phyloP scores from a whole-genome alignment of 2,797 vertebrate species.

The Clamator glandarius region DNA sequence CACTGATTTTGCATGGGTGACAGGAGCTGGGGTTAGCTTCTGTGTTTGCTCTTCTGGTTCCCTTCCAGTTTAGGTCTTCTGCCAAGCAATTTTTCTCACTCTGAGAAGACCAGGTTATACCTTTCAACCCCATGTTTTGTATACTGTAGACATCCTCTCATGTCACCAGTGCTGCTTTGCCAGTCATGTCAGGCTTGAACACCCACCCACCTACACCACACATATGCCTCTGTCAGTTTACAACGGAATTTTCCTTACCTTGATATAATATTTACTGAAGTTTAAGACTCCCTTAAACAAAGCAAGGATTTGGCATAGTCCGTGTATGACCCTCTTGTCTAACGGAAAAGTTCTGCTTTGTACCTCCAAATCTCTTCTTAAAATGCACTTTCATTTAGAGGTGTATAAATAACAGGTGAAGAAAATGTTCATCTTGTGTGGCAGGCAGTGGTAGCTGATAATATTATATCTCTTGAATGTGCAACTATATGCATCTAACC shows the following conservation, averaged over 20 bases:
- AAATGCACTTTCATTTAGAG: background rate
- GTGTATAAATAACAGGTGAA: slow-evolving; percentile 33
- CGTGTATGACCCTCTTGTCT: background rate
- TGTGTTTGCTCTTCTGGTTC: background rate
- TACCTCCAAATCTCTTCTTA: background rate
- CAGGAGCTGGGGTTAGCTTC: background rate
- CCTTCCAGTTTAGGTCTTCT: background rate
- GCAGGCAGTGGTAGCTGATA: slow-evolving; percentile 23
- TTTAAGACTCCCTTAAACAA: background rate
- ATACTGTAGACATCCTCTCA: background rate
- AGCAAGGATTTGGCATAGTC: background rate
- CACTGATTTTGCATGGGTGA: fast-evolving
- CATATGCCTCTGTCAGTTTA: background rate
- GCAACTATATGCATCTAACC: slow-evolving; percentile 20
- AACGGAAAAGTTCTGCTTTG: background rate
- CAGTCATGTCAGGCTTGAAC: background rate
- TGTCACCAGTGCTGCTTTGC: background rate
- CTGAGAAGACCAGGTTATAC: background rate
- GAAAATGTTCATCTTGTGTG: background rate
- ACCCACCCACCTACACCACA: background rate
- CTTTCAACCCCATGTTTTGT: background rate
- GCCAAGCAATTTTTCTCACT: background rate
- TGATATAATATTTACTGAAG: background rate
- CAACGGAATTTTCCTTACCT: background rate
- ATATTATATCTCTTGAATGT: slow-evolving; percentile 47